Conservation (phyloP, 2,797 vertebrate species). For the Artibeus jamaicensis region DNA sequence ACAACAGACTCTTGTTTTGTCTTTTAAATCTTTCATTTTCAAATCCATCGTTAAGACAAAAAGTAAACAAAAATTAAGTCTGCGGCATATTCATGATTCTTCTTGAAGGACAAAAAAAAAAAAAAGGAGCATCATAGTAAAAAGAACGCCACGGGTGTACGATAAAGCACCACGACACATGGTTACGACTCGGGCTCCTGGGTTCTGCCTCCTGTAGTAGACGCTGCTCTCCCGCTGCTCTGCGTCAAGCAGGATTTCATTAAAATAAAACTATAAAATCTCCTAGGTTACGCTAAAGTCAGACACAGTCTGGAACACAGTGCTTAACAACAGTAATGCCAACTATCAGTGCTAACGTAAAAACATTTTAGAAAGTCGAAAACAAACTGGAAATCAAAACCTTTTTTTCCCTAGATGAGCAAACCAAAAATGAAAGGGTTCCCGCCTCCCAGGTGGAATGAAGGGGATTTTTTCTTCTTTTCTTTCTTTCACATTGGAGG, state of each 20-base stretch:
- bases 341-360: constrained; percentile 88
- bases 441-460: constrained; percentile 63
- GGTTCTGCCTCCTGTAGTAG: constrained; percentile 80
- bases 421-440: constrained; percentile 78
- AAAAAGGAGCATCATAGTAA: constrained; percentile 69
- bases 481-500: constrained; percentile 73
- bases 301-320: constrained; percentile 86
- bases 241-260: constrained; percentile 81
- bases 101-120: not conserved
- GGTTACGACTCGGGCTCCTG: constrained; percentile 84
- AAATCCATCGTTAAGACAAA: constrained; percentile 88
- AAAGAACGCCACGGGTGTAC: constrained; percentile 83
- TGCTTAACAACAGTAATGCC: constrained; percentile 87
- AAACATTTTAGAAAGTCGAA: constrained; percentile 82
- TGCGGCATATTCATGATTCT: constrained; percentile 82
- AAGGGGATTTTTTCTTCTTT: constrained; percentile 21
- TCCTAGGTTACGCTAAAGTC: constrained; percentile 86
- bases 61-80: constrained; percentile 86
- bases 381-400: constrained; percentile 77
- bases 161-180: constrained; percentile 88
- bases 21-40: constrained; percentile 77
- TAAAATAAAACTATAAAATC: constrained; percentile 90
- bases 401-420: constrained; percentile 81
- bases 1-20: constrained; percentile 79
- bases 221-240: constrained; percentile 80